Conservation (phyloP, 1,140 invertebrate genomes). For the Dreissena polymorpha region DNA sequence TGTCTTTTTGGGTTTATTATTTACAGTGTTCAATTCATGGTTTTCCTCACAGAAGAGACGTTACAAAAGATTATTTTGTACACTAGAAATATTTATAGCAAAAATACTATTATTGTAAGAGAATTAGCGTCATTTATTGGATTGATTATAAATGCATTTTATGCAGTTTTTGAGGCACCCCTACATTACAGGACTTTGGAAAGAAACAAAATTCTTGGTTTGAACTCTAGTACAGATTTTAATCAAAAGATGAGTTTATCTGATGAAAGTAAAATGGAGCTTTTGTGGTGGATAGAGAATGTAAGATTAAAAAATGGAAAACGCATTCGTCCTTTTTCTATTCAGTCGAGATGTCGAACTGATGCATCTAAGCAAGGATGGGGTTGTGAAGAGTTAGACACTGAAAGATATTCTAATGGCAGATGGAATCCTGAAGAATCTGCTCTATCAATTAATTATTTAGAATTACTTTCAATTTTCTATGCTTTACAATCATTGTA, state of each 20-base stretch:
- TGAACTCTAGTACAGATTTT: conserved; percentile 5
- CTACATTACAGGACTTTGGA: conserved; percentile 56
- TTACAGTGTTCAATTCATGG: conserved; percentile 19
- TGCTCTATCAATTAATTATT: conserved; percentile 18
- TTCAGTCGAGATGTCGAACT: conserved; percentile 3
- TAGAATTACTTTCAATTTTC: conserved; percentile 35
- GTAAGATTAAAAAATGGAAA: conserved; percentile 45
- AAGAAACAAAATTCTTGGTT: conserved; percentile 32
- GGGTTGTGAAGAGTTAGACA: neutral
- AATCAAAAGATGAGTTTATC: conserved; percentile 2
- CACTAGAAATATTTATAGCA: neutral
- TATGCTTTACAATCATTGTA: conserved; percentile 33
- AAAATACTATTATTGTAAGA: neutral
- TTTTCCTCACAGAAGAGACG: conserved; percentile 31
- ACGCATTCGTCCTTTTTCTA: conserved; percentile 11
- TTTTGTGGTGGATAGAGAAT: conserved; percentile 57
- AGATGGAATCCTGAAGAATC: conserved; percentile 19
- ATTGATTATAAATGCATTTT: conserved; percentile 52
- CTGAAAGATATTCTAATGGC: conserved; percentile 1
- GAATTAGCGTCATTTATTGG: conserved; percentile 46
- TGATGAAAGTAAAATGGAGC: neutral
- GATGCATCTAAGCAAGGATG: neutral
- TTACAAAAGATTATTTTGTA: conserved; percentile 14
- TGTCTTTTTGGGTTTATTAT: conserved; percentile 41
- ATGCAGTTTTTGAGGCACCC: conserved; percentile 45